These are phyloP conservation scores for Litoditis marina DNA, from an alignment of 2,888 invertebrate species.

Conservation along the genomic window DNA sequence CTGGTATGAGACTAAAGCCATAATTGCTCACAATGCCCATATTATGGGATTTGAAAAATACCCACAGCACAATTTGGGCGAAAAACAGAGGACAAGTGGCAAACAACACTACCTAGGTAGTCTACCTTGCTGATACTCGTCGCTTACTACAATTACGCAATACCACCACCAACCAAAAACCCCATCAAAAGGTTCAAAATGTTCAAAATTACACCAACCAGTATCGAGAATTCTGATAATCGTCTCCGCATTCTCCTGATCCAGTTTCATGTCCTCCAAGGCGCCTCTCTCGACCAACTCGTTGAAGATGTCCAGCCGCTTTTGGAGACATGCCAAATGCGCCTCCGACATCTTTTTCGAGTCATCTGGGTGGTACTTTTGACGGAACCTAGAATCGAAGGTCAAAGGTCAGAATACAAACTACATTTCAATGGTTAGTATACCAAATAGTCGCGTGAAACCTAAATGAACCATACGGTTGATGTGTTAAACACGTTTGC, in stretches of 20 bases:
- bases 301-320: slow-evolving; percentile 82
- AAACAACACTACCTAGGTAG: no score
- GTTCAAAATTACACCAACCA: slow-evolving; percentile 54
- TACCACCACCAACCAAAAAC: neutral
- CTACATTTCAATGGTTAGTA: no score
- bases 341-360: slow-evolving; percentile 84
- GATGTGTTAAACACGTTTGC: neutral
- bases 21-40: no score
- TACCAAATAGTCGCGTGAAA: no score
- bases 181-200: no score
- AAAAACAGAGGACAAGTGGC: no score
- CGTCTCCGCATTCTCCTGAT: slow-evolving; percentile 75
- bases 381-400: slow-evolving; percentile 79
- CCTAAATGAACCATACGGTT: neutral
- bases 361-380: slow-evolving; percentile 97
- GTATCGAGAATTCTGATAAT: slow-evolving; percentile 86
- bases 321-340: slow-evolving; percentile 71
- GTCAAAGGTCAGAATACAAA: neutral
- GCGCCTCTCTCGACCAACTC: slow-evolving; percentile 74
- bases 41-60: neutral
- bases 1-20: no score
- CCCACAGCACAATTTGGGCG: neutral
- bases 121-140: no score
- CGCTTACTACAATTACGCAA: no score
- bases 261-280: slow-evolving; percentile 77